Evolutionary conservation across 2,888 invertebrate genomes (phyloP), one percentile per base, ranked within the genome.

Genomic region (Hymenopus coronatus): DNA sequence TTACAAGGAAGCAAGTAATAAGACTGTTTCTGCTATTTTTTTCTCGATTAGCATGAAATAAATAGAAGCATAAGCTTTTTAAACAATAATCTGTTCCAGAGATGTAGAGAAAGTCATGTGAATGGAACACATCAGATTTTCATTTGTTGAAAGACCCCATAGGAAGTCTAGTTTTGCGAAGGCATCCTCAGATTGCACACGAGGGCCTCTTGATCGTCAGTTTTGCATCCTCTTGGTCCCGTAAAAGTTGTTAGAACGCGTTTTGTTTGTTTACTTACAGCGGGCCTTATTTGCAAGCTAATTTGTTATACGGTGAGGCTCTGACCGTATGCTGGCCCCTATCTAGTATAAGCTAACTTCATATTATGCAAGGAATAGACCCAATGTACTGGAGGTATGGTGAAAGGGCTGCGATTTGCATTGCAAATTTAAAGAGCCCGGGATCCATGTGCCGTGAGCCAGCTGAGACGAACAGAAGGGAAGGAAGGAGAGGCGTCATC

Each of bases 341-440:
- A 87, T 82, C 82, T 87, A 82, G 87, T 82, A 33, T 87, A 87
- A 87, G 87, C 87, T 87, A 87, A 87, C 87, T 87, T 87, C 87
- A 87, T 87, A 87, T 87, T 87, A 87, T 87, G 87, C 87, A 87
- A 87, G 87, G 87, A 82, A 82, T 40, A 87, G 87, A 87, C 87
- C 82, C 87, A 9, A 30, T 46, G 81, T 81, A 86, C 86, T 81
- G 86, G 28, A 87, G 87, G 87, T 87, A 86, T 30, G 87, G 87
- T 30, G 82, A 87, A 46, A 82, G 83, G 85, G 33, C 28, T 27
- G 33, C 28, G 28, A 87, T 87, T 87, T 87, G 87, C 28, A 87
- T 82, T 87, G 87, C 87, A 87, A 87, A 87, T 87, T 87, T 87
- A 87, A 87, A 87, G 87, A 87, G 87, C 82, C 87, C 40, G 27